Conservation (phyloP, 1,140 invertebrate genomes). For the Drosophila setifemur region DNA sequence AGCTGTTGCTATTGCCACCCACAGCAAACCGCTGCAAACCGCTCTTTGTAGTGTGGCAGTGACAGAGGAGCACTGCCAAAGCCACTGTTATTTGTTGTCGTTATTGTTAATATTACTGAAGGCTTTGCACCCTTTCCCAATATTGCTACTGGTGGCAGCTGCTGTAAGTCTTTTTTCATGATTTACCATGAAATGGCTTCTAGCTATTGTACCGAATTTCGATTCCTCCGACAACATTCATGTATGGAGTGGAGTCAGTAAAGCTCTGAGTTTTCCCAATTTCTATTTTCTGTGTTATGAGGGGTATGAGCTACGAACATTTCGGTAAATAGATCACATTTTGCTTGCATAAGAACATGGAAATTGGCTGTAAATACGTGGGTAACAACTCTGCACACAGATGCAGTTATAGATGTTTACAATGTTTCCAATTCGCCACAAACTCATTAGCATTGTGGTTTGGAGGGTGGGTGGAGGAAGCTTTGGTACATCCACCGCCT, state of each 20-base stretch:
- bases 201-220: conserved; percentile 3
- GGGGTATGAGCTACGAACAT: background rate
- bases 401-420: conserved; percentile 33
- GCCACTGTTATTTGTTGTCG: conserved; percentile 33
- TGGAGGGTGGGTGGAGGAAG: background rate
- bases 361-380: background rate
- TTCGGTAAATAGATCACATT: conserved; percentile 6
- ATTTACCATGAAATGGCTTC: too few species aligned
- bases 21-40: background rate
- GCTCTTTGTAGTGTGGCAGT: background rate
- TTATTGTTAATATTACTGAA: conserved; percentile 48
- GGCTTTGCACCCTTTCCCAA: conserved; percentile 4
- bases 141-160: conserved; percentile 2
- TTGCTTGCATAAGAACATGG: background rate
- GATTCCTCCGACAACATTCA: background rate
- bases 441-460: conserved; percentile 64
- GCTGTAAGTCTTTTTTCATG: conserved; percentile 16
- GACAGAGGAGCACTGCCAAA: conserved; percentile 1
- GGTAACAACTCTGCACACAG: background rate
- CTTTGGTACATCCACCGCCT: conserved; percentile 9
- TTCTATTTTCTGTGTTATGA: background rate
- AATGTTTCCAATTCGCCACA: conserved; percentile 44
- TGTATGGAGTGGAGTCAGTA: too few species aligned
- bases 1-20: conserved; percentile 34
- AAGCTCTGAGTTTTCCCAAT: background rate